Base-by-base conservation (phyloP, 2,113 vertebrate genomes). In the Nannospalax galili region DNA sequence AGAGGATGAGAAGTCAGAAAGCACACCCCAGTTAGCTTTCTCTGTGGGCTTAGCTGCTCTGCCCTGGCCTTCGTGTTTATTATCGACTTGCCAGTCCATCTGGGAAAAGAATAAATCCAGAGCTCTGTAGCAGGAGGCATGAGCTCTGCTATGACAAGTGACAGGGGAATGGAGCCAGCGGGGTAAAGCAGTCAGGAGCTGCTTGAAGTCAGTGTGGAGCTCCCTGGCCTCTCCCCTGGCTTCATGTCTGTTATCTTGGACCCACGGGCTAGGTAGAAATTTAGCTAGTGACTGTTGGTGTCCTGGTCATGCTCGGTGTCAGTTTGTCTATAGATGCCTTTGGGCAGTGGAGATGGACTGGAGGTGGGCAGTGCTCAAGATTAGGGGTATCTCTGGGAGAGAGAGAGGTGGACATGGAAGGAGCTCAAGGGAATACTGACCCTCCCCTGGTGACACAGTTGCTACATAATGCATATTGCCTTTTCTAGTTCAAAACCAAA, bases 371-470 rank as follows among this genome's bases (percentile, higher is more conserved):
- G 73, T 56, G 78, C 1, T 3, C 64, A 17, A 3, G 35, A 30
- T 52, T 77, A 73, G 22, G 30, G 20, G 42, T 45, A n/a, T 37
- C 62, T 17, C 26, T 52, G 58, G n/a, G 48, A 40, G 60, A 64
- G 24, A 10, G 40, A 32, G 16, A 7, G n/a, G 5, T 11, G 22
- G 10, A 2, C 3, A 3, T 0, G 40, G 32, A 73, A 0, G 30
- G 77, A 11, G 26, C 42, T 62, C 45, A 78, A 48, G 17, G 24
- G 56, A 73, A 10, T 0, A 9, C n/a, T 1, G 1, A 17, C 8
- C 0, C 3, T 48, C 26, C 4, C 20, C 42, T 0, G 10, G 72
- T 4, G 19, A 26, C 30, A 0, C 24, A 10, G 69, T 40, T 60
- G 32, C 12, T 15, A 8, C 28, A n/a, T n/a, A 10, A 28, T 5